These are phyloP conservation scores for Thunnus thynnus DNA, from an alignment of 2,113 vertebrate species.

Conservation along the genomic window DNA sequence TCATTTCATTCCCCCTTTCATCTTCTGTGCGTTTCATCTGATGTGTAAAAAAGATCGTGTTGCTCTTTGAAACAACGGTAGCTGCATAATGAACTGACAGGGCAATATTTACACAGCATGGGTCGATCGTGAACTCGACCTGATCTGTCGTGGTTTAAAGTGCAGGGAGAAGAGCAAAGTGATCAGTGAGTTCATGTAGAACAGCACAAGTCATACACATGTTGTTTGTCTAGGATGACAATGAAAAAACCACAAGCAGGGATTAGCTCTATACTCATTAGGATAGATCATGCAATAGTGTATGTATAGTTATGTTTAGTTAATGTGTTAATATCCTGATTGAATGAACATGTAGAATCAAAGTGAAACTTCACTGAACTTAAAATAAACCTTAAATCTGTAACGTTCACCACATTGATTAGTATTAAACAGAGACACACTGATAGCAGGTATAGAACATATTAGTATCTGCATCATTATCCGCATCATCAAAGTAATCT, in stretches of 20 bases:
- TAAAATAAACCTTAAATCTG: not conserved
- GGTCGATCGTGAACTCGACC: conserved; percentile 6
- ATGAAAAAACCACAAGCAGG: too few species aligned
- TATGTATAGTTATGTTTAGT: too few species aligned
- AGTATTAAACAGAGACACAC: not conserved
- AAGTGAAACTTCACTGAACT: not conserved
- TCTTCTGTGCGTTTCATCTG: conserved; percentile 34
- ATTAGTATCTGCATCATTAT: not conserved
- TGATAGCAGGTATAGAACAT: not conserved
- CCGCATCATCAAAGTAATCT: too few species aligned
- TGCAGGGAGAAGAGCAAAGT: conserved; percentile 11
- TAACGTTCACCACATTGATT: not conserved
- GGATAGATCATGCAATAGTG: not conserved
- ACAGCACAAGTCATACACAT: not conserved
- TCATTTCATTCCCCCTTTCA: conserved; percentile 43
- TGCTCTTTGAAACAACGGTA: conserved; percentile 49
- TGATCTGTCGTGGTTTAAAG: conserved; percentile 9
- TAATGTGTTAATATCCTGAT: not conserved
- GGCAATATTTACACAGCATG: conserved; percentile 25
- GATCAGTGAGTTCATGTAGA: conserved; percentile 5
- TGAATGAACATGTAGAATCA: not conserved
- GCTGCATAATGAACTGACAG: conserved; percentile 54
- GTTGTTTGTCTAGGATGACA: not conserved
- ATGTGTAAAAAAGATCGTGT: not conserved
- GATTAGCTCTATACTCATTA: too few species aligned